Conservation (phyloP, 2,113 vertebrate genomes). For the Hylia prasina region DNA sequence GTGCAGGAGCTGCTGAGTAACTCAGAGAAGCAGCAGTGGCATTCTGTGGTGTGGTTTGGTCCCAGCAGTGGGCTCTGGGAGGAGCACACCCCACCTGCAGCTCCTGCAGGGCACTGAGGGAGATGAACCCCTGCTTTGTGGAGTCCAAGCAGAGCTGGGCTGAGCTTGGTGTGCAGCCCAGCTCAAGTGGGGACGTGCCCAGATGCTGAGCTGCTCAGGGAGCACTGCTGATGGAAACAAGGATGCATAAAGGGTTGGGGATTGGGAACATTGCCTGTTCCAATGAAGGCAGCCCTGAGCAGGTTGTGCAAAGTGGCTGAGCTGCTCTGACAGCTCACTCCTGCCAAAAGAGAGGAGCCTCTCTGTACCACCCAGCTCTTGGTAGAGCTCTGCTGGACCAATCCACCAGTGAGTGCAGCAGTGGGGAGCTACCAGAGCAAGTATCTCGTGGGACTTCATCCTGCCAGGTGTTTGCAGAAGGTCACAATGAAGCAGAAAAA, state of each 20-base stretch:
- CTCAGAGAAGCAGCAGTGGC: background rate
- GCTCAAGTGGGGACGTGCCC: background rate
- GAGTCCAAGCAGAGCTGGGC: background rate
- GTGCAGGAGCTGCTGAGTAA: background rate
- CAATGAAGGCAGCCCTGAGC: background rate
- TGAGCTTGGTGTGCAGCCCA: background rate
- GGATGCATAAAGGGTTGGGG: background rate
- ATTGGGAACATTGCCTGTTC: background rate
- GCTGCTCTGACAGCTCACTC: background rate
- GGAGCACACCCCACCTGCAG: background rate
- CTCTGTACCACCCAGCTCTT: background rate
- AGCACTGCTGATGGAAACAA: background rate
- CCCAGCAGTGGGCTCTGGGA: background rate
- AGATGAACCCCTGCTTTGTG: background rate
- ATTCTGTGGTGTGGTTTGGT: rapidly evolving
- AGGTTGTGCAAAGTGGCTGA: background rate
- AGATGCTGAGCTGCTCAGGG: background rate
- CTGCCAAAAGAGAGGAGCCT: background rate
- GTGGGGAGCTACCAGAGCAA: background rate
- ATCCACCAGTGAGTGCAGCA: background rate
- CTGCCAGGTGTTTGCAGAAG: background rate
- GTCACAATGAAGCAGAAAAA: background rate
- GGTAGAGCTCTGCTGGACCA: background rate
- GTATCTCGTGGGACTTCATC: background rate
- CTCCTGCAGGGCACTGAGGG: background rate